phyloP scores from a whole-genome alignment of 1,140 invertebrate species.

The Pseudomyrmex cubaensis region DNA sequence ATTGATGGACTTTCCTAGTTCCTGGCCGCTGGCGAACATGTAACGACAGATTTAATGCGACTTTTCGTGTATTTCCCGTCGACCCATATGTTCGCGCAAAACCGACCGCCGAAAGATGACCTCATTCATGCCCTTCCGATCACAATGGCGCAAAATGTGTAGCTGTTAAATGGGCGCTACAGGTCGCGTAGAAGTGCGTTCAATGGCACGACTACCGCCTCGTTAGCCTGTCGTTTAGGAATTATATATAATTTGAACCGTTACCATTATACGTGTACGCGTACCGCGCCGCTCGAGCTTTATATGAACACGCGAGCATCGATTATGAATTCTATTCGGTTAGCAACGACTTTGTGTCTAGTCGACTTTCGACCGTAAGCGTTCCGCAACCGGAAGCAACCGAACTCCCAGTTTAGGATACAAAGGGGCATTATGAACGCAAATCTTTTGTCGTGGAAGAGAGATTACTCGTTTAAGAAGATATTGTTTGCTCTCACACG shows the following conservation, averaged over 20 bases:
- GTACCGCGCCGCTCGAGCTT: slow-evolving; percentile 35
- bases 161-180: slow-evolving; percentile 64
- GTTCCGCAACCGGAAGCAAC: slow-evolving; percentile 34
- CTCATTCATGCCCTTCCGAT: slow-evolving; percentile 65
- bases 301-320: slow-evolving; percentile 50
- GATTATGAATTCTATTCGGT: slow-evolving; percentile 70
- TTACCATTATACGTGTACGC: slow-evolving; percentile 65
- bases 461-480: slow-evolving; percentile 6
- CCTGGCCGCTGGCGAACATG: background rate
- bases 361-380: slow-evolving; percentile 53
- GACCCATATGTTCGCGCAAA: slow-evolving; percentile 65
- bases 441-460: slow-evolving; percentile 3
- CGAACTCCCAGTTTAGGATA: slow-evolving; percentile 19
- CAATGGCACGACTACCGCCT: slow-evolving; percentile 62
- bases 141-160: slow-evolving; percentile 69
- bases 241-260: slow-evolving; percentile 70
- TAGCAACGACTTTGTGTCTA: slow-evolving; percentile 50
- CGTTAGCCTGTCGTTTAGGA: slow-evolving; percentile 70
- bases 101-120: slow-evolving; percentile 65
- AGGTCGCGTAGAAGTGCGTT: slow-evolving; percentile 51
- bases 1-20: slow-evolving; percentile 68
- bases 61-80: slow-evolving; percentile 50
- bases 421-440: slow-evolving; percentile 11
- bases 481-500: background rate
- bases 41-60: slow-evolving; percentile 45